Conservation (phyloP, 1,140 invertebrate species). For the Ericerus pela region DNA sequence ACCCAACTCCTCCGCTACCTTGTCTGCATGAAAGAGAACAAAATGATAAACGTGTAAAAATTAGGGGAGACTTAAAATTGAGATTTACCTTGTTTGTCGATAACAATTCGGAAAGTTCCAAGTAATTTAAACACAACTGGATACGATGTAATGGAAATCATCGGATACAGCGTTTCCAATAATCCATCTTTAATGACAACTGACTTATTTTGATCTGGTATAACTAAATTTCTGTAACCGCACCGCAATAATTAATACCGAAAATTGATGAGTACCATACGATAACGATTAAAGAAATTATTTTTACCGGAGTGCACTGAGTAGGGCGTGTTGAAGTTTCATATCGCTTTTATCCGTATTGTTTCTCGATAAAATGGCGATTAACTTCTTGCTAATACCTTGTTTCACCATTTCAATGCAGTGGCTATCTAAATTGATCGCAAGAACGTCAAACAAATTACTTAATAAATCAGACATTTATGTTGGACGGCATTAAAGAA, state of each 20-base stretch:
- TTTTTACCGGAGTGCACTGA: slow-evolving; percentile 49
- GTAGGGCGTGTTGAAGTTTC: slow-evolving; percentile 62
- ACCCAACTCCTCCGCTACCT: slow-evolving; percentile 44
- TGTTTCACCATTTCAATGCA: slow-evolving; percentile 67
- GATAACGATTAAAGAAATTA: not conserved
- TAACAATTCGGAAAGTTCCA: slow-evolving; percentile 69
- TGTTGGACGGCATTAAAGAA: not conserved
- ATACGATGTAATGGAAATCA: slow-evolving; percentile 54
- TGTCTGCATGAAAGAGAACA: slow-evolving; percentile 33
- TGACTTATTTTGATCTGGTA: slow-evolving; percentile 60
- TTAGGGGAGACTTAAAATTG: not conserved
- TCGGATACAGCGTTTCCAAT: slow-evolving; percentile 52
- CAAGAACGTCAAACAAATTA: not conserved
- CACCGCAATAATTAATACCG: not conserved
- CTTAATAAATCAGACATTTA: not conserved
- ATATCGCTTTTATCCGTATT: slow-evolving; percentile 43
- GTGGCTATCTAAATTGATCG: slow-evolving; percentile 44
- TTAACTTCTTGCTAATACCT: slow-evolving; percentile 57
- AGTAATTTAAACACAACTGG: slow-evolving; percentile 74
- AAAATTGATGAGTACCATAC: not conserved
- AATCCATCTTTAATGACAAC: slow-evolving; percentile 54
- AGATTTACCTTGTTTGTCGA: slow-evolving; percentile 53
- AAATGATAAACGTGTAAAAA: not conserved
- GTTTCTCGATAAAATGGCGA: slow-evolving; percentile 42
- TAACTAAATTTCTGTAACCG: slow-evolving; percentile 52